Evolutionary conservation across 2,113 vertebrate genomes (phyloP).

Genomic region (Cathartes aura): DNA sequence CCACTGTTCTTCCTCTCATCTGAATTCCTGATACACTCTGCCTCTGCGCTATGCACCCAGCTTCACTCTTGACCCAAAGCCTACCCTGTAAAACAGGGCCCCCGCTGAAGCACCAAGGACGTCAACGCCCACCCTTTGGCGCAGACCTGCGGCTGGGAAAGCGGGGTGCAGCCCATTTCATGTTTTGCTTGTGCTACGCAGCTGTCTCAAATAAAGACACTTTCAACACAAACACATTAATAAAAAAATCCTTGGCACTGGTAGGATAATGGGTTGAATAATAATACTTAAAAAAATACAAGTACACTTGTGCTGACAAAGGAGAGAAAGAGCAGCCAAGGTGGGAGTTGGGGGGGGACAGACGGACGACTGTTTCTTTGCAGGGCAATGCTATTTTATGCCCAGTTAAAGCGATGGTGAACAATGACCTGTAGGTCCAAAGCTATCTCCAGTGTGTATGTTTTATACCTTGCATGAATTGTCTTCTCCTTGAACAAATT

Average conservation of each 20-base stretch:
- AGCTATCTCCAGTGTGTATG: not conserved
- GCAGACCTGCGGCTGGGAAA: not conserved
- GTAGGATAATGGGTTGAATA: not conserved
- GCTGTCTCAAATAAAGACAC: not conserved
- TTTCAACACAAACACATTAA: not conserved
- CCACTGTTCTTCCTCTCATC: not conserved
- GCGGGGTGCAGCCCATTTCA: rapidly evolving
- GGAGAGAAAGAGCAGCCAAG: not conserved
- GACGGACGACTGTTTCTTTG: not conserved
- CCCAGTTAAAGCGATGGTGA: not conserved
- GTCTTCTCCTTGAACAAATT: not conserved
- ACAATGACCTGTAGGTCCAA: rapidly evolving
- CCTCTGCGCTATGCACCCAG: not conserved
- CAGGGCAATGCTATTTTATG: not conserved
- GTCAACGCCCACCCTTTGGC: not conserved
- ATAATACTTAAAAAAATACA: not conserved
- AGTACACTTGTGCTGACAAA: not conserved
- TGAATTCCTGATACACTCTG: not conserved
- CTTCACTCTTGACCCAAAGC: not conserved
- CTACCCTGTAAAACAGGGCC: not conserved
- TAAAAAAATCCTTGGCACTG: not conserved
- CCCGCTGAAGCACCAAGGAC: rapidly evolving
- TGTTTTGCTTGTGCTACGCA: not conserved
- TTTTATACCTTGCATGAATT: not conserved
- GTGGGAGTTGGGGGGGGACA: rapidly evolving